Evolutionary conservation across 2,113 vertebrate species (phyloP), one percentile per base, ranked within the genome.

Genomic region (Quiscalus mexicanus): DNA sequence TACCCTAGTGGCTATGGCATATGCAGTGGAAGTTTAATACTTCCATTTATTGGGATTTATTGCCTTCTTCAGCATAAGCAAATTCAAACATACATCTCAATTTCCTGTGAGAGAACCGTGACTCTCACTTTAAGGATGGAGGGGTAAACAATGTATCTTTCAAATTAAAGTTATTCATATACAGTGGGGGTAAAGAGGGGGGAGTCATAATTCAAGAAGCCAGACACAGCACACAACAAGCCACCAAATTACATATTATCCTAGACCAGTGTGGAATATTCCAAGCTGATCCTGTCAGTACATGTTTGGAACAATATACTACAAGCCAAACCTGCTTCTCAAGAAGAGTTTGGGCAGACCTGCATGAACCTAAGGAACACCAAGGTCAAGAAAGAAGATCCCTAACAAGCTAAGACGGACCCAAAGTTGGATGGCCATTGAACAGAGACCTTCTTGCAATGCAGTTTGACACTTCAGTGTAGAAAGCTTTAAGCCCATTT

Each of bases 151-250:
- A 63, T 0, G 0, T 8, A 22, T 64, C 16, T 75, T 82, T 74
- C 10, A 45, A 84, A 50, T 50, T 60, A 71, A 84, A 68, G 14
- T 47, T 70, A 63, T 35, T 84, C 22, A 86, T 77, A 84, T 5
- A 2, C 1, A 7, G 5, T 8, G 15, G 10, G 14, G 5, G 1
- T 4, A 3, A 62, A 41, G 2, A 5, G 3, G 1, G 2, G 1
- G 8, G 8, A 27, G 55, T 28, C 14, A 2, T 49, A 78, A 60
- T 30, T 76, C 47, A 85, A 60, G 75, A 83, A 11, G n/a, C 11
- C 31, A 22, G 25, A 58, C 12, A 25, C 17, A 56, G 49, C 8
- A 49, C 13, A 64, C 11, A 53, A n/a, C 62, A 65, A 90, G 62
- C 10, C 70, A 88, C 28, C 52, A 45, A 94, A 67, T n/a, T 1